Base-by-base conservation (phyloP, 2,113 vertebrate species). In the Pampusana beccarii region DNA sequence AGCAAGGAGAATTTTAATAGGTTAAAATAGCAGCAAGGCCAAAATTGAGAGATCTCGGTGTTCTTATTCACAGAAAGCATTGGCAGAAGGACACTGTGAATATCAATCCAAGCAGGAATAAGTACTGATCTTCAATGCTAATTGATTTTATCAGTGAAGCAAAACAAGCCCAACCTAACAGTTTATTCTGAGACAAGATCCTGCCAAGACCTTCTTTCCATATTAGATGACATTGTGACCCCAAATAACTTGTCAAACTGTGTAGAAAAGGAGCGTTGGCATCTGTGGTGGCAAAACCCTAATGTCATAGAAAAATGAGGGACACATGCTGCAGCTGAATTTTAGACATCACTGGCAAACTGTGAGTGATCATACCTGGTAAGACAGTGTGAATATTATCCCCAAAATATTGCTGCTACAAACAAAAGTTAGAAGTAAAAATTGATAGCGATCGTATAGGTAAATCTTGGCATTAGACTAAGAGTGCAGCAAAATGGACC, bases 121-220 rank as follows among this genome's bases (percentile, higher is more conserved):
- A 74, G 38, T 67, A 40, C 57, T 46, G 46, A 0, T 84, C 40
- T 90, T 90, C 46, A 91, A 16, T 70, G 31, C 24, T 65, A 86
- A 93, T 84, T 88, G 88, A 79, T 95, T 92, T 90, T 95, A 67
- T 61, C 66, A 57, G 38, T 67, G 64, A 94, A 81, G 69, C 44
- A 84, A 71, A 85, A 57, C 0, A 1, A 96, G 13, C 26, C 56
- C n/a, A 56, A 13, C 44, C 74, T 94, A 74, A 36, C 67, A 91
- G 75, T 88, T 88, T 90, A 79, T 33, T 66, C 23, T 74, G 51
- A 88, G 88, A 84, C 53, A 81, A 73, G 60, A 74, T 84, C 48
- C 26, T 90, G 51, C 42, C 62, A 88, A 77, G 86, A 66, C 28
- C 25, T 79, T 78, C 54, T 80, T 96, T 38, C 42, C 26, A 1